phyloP scores from a whole-genome alignment of 2,113 vertebrate species.

The Ochotona princeps region DNA sequence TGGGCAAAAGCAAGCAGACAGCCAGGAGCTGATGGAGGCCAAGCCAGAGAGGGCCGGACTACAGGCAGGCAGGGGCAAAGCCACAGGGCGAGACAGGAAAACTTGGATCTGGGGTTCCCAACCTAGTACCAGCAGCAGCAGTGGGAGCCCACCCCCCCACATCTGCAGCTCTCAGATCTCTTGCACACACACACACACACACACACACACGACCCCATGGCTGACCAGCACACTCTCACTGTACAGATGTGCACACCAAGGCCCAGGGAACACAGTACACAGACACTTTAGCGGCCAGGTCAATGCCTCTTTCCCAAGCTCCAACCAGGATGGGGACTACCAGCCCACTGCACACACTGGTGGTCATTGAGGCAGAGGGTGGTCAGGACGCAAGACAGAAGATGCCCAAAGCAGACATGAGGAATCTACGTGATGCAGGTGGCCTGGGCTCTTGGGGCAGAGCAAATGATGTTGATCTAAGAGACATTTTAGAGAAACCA shows the following conservation, averaged over 20 bases:
- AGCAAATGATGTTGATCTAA: neutral
- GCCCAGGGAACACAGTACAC: neutral
- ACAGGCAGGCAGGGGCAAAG: neutral
- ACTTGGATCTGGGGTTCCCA: neutral
- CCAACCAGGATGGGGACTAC: neutral
- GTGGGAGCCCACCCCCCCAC: neutral
- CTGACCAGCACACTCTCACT: neutral
- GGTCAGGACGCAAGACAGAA: neutral
- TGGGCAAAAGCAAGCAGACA: neutral
- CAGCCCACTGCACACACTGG: neutral
- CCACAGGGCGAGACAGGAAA: neutral
- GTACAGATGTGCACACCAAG: conserved; percentile 23
- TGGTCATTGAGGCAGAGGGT: neutral
- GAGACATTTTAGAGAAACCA: conserved; percentile 21
- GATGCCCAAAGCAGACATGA: neutral
- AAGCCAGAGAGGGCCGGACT: conserved; percentile 19
- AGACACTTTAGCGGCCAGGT: neutral
- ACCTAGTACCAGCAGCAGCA: neutral
- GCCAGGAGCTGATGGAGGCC: neutral
- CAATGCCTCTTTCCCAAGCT: neutral
- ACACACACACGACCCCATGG: neutral
- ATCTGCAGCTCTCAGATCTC: conserved; percentile 34
- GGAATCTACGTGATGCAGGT: neutral
- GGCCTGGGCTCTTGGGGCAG: neutral
- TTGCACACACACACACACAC: neutral